These are phyloP conservation scores for Cepphus grylle DNA, from an alignment of 2,113 vertebrate species.

Conservation along the genomic window DNA sequence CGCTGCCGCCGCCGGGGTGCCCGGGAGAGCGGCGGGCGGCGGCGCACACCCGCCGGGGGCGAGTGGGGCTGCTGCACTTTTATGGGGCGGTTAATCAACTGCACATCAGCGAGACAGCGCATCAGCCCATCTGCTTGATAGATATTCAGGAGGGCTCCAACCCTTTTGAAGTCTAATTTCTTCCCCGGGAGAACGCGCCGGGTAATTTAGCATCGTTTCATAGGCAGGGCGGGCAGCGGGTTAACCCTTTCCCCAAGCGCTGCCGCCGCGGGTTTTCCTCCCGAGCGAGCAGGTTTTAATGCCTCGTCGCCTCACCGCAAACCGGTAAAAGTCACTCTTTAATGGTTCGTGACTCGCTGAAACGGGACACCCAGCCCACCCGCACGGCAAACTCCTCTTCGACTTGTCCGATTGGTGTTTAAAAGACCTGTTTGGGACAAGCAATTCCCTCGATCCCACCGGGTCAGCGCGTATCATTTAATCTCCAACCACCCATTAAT, in stretches of 20 bases:
- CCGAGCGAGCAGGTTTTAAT: neutral
- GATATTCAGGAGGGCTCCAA: constrained; percentile 53
- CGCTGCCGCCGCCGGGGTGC: neutral
- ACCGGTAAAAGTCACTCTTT: neutral
- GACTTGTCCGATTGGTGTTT: neutral
- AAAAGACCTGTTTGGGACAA: neutral
- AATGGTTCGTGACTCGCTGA: neutral
- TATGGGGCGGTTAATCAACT: constrained; percentile 41
- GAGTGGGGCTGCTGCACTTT: neutral
- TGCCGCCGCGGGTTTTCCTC: neutral
- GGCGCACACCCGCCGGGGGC: neutral
- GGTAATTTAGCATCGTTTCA: constrained; percentile 60
- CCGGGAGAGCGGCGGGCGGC: neutral
- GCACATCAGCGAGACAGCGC: constrained; percentile 48
- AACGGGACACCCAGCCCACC: neutral
- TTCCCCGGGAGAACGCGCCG: constrained; percentile 52
- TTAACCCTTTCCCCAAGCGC: constrained; percentile 42
- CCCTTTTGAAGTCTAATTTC: constrained; percentile 66
- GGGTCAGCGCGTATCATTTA: neutral
- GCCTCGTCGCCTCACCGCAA: neutral
- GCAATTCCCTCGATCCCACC: neutral
- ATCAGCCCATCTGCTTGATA: constrained; percentile 66
- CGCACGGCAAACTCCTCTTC: neutral
- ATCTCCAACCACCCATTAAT: neutral
- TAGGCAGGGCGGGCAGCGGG: neutral